Evolutionary conservation across 2,797 vertebrate genomes (phyloP), one percentile per base, ranked within the genome.

Genomic region (Anas bernieri): DNA sequence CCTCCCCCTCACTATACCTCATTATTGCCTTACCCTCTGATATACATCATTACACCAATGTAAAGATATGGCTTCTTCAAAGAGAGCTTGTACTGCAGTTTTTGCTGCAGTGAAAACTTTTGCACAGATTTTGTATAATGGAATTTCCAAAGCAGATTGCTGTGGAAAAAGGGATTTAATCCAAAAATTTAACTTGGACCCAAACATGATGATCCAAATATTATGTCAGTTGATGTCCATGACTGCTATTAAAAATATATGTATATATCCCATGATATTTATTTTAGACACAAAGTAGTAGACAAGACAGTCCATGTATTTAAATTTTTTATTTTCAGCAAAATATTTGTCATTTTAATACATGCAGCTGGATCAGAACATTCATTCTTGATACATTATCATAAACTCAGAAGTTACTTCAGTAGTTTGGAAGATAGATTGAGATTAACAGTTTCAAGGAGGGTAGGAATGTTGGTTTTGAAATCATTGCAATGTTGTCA

Each of bases 281-380:
- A 56, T 67, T 59, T 76, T 41, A 69, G 41, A 89, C 37, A 56
- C 10, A 74, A 89, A 74, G 39, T 64, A 74, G 4, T 25, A 64
- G 21, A 33, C 23, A 82, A 41, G 7, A 45, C 31, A 39, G n/a
- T 75, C 11, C 31, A n/a, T 23, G 28, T 43, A 59, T 72, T 41
- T 46, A 66, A 37, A 58, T 43, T 26, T 78, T 96, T 97, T 96
- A 96, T 95, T 96, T 63, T 86, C 66, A 93, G 76, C 39, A 93
- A 90, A 94, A 88, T 54, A 82, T 4, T 54, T 88, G 22, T 87
- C 41, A 63, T 87, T 89, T 88, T 61, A 55, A 69, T 81, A 87
- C n/a, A 91, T 79, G 75, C 21, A 93, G 86, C 45, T 74, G 37
- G 48, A 91, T 94, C 68, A 92, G 92, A 83, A 86, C 25, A 79